These are phyloP conservation scores for Lampris megalopsis DNA, from an alignment of 2,113 vertebrate genomes.

Conservation along the genomic window DNA sequence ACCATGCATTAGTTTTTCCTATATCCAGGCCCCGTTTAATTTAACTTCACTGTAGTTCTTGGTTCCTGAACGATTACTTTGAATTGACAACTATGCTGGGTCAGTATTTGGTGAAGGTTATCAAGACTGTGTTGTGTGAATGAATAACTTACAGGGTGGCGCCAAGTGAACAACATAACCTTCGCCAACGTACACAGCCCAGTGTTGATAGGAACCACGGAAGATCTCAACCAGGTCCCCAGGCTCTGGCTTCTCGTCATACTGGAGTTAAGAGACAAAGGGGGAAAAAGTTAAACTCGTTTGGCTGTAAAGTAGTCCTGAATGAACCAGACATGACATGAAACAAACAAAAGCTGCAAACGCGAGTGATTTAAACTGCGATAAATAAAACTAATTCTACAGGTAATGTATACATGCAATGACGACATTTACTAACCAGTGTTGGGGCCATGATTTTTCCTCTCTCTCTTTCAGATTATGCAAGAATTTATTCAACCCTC, in stretches of 20 bases:
- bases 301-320: no score
- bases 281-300: not conserved
- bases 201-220: constrained; percentile 85
- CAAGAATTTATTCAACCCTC: not conserved
- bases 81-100: not conserved
- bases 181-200: constrained; percentile 88
- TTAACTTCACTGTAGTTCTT: not conserved
- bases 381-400: no score
- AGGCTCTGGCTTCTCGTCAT: constrained; percentile 76
- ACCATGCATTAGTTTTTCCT: no score
- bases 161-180: constrained; percentile 87
- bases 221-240: constrained; percentile 90
- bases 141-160: constrained; percentile 78
- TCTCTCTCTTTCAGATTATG: not conserved
- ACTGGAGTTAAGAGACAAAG: constrained; percentile 41
- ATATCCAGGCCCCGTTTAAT: not conserved
- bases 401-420: not conserved
- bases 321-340: no score
- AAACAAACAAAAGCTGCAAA: no score
- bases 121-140: not conserved
- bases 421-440: constrained; percentile 56
- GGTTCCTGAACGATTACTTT: not conserved
- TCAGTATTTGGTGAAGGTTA: not conserved
- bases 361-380: no score
- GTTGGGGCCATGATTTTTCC: constrained; percentile 69